These are phyloP conservation scores for Cancer borealis DNA, from an alignment of 2,888 invertebrate genomes.

Conservation along the genomic window DNA sequence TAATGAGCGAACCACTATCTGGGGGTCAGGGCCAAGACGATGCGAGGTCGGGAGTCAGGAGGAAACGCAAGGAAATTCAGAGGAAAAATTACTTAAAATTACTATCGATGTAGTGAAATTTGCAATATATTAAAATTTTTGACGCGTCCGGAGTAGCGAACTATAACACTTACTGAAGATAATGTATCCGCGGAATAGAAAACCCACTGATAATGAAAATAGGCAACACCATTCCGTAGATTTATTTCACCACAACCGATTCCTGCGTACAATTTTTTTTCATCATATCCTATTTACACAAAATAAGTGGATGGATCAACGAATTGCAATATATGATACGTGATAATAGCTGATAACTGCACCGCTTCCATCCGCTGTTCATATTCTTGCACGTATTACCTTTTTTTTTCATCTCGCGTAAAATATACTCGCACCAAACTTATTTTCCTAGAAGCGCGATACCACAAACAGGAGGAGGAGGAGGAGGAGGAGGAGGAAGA, in stretches of 20 bases:
- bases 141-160: not conserved
- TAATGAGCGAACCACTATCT: slow-evolving; percentile 16
- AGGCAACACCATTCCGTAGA: not conserved
- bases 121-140: not conserved
- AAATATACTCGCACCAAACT: slow-evolving; percentile 12
- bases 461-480: not conserved
- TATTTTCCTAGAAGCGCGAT: slow-evolving; percentile 7
- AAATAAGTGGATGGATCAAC: not conserved
- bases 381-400: not conserved
- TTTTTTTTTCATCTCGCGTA: not conserved
- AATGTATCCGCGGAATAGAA: not conserved
- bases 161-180: not conserved
- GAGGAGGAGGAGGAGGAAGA: not conserved
- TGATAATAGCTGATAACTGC: not conserved
- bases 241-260: not conserved
- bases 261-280: not conserved
- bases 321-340: slow-evolving; percentile 6
- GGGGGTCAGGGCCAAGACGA: not conserved
- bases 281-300: slow-evolving; percentile 13
- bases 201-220: not conserved
- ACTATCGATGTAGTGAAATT: not conserved
- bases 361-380: not conserved
- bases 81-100: not conserved
- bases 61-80: not conserved
- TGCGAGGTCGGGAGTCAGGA: not conserved